phyloP scores from a whole-genome alignment of 64 coral and sea anemone genomes.

The Montipora efflorescens region DNA sequence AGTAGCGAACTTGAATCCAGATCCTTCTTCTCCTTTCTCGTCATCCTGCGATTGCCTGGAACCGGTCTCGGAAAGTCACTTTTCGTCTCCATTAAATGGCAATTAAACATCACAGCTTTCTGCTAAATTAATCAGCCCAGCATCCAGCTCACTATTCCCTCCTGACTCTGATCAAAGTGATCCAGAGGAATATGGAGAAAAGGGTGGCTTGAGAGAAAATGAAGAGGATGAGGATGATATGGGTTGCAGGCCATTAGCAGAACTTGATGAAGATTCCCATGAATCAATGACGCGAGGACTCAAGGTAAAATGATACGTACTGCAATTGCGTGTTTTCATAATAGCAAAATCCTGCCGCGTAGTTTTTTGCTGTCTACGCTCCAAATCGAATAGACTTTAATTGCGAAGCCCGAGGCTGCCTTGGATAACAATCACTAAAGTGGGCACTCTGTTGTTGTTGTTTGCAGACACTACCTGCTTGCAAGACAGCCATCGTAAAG shows the following conservation, averaged over 20 bases:
- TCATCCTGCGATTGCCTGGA: neutral
- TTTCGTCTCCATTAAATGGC: neutral
- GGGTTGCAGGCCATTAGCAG: neutral
- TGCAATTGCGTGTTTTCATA: neutral
- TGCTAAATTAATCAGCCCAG: neutral
- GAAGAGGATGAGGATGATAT: neutral
- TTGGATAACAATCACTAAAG: neutral
- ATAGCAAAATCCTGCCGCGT: neutral
- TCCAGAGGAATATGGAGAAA: neutral
- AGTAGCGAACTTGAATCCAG: neutral
- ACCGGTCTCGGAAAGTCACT: neutral
- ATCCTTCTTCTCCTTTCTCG: neutral
- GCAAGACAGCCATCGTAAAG: neutral
- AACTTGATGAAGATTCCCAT: neutral
- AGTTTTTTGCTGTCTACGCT: neutral
- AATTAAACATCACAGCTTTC: neutral
- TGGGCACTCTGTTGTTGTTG: neutral
- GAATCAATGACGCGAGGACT: neutral
- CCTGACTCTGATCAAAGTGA: neutral
- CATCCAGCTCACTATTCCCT: neutral
- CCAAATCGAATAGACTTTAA: neutral
- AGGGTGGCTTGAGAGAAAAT: neutral
- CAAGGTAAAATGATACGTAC: neutral
- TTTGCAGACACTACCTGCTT: neutral
- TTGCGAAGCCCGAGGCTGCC: neutral